phyloP scores from a whole-genome alignment of 2,888 invertebrate genomes.

The Heteromurus nitidus region DNA sequence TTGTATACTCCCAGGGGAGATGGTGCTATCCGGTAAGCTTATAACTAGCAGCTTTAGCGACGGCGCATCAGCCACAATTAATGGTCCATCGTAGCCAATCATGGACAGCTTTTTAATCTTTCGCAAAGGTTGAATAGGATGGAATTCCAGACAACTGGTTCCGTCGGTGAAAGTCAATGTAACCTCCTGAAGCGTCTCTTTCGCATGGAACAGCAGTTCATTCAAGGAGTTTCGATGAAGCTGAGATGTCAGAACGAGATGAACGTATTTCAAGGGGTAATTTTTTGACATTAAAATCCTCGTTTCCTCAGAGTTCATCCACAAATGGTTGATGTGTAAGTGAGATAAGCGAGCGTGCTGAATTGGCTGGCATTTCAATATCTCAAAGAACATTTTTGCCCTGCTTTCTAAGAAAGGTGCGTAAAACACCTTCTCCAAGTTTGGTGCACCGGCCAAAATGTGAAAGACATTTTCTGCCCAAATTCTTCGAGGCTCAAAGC shows the following conservation, averaged over 20 bases:
- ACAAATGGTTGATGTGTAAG: conserved; percentile 60
- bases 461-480: conserved; percentile 64
- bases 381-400: conserved; percentile 59
- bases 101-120: conserved; percentile 53
- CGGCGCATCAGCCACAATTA: conserved; percentile 43
- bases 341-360: conserved; percentile 34
- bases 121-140: conserved; percentile 55
- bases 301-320: conserved; percentile 42
- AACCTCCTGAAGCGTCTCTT: conserved; percentile 47
- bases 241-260: conserved; percentile 50
- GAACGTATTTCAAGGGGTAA: conserved; percentile 58
- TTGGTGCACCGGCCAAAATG: conserved; percentile 40
- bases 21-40: conserved; percentile 52
- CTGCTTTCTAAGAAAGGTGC: conserved; percentile 56
- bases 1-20: conserved; percentile 33
- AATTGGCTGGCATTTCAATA: conserved; percentile 45
- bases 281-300: conserved; percentile 29
- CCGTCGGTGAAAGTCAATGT: conserved; percentile 64
- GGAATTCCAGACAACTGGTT: conserved; percentile 51
- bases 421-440: conserved; percentile 53
- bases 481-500: conserved; percentile 46
- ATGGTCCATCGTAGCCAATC: conserved; percentile 62
- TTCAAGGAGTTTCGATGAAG: conserved; percentile 27
- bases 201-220: conserved; percentile 27
- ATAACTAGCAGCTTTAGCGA: conserved; percentile 52